A percentile compares a stretch with the other conserved stretches of the same genome.
These are phyloP conservation scores for Himalopsyche anomala DNA, from an alignment of 2,888 invertebrate species.

Conservation along the genomic window DNA sequence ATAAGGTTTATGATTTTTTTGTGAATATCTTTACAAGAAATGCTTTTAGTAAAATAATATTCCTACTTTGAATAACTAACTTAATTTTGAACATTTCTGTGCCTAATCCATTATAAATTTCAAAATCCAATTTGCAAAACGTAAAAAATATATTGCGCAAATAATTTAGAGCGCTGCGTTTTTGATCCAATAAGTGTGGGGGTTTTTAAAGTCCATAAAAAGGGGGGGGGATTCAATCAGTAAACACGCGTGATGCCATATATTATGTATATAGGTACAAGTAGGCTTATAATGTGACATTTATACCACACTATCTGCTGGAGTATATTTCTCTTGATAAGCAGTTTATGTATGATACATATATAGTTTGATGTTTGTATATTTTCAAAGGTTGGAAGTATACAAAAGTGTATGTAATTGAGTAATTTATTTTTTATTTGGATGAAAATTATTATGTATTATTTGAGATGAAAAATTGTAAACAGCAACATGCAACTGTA, in stretches of 20 bases:
- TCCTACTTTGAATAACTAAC: background rate
- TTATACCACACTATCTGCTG: background rate
- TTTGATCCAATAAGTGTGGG: conserved; percentile 36
- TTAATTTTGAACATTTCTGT: background rate
- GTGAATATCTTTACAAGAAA: too few relatives aligned
- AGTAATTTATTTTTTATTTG: too few relatives aligned
- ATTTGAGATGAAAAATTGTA: too few relatives aligned
- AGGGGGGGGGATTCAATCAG: background rate
- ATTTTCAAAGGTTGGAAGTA: too few relatives aligned
- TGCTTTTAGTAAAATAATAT: too few relatives aligned
- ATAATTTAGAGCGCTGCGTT: conserved; percentile 27
- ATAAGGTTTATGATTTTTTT: too few relatives aligned
- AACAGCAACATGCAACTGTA: too few relatives aligned
- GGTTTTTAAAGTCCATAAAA: conserved; percentile 26
- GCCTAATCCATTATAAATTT: conserved; percentile 28
- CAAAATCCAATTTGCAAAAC: conserved; percentile 32
- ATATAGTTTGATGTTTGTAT: too few relatives aligned
- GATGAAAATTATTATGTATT: too few relatives aligned
- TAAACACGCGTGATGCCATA: conserved; percentile 31
- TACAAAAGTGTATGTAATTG: too few relatives aligned
- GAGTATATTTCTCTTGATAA: too few relatives aligned
- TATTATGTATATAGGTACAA: background rate
- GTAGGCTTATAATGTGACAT: background rate
- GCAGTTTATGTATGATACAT: too few relatives aligned
- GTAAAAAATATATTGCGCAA: conserved; percentile 18